Evolutionary conservation across 2,797 vertebrate genomes (phyloP), one percentile per base, ranked within the genome.

Genomic region (Spondyliosoma cantharus): DNA sequence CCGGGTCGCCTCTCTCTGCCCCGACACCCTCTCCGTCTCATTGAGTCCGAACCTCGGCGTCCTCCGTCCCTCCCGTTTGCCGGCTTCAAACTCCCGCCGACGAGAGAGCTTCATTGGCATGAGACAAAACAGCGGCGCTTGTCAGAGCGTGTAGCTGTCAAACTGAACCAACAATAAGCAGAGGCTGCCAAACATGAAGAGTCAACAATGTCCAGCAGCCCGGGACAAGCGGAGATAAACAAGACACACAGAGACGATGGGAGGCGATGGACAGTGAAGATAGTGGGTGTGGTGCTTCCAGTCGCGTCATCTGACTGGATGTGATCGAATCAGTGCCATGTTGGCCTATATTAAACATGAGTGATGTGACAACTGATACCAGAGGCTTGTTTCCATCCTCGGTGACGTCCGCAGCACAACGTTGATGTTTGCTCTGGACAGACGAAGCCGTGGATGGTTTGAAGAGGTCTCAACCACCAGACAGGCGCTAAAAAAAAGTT

Each of bases 41-140:
- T 80, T 19, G n/a, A n/a, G 13, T 45, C 43, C 43, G 1, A 46
- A 5, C 48, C 74, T 49, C 48, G 17, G 17, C 17, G 48, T 8
- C 5, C 9, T 65, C 48, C 22, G n/a, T 73, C 64, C 49, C 53
- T 63, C 24, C 56, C 9, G 59, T 71, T 66, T 79, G 81, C 75
- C 78, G 66, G 78, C 50, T 86, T 59, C 22, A n/a, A 32, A 32
- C 29, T 72, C 58, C 22, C 13, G 29, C 65, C 25, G 53, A 78
- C 37, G 32, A 8, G 19, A 17, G 13, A 54, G 46, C 32, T 42
- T 80, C 60, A 60, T 61, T 76, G 83, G 59, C 59, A 57, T 52
- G 82, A 88, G 82, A 58, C 48, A 3, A 85, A 83, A 25, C 88
- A 85, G 79, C 2, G 65, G 19, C 1, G 57, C 58, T 83, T 83